Percentiles rank a stretch among this genome's conserved stretches.
Conservation (phyloP, 1,140 invertebrate species). For the Brachionus angularis region DNA sequence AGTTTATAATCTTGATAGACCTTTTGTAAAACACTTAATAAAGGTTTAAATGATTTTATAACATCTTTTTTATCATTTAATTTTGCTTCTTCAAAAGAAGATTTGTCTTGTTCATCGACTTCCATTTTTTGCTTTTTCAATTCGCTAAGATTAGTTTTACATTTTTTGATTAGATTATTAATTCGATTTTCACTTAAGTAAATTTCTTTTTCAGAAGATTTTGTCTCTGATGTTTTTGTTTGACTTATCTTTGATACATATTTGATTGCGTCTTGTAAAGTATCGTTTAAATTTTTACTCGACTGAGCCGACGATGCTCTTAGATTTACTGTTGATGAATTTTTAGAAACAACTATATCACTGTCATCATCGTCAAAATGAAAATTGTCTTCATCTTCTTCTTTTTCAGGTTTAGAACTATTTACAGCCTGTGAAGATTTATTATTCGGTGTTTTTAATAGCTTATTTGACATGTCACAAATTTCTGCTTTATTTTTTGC, state of each 20-base stretch:
- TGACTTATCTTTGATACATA: background rate
- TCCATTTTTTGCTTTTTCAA: constrained; percentile 7
- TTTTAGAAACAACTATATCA: constrained; percentile 42
- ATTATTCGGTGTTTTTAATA: constrained; percentile 52
- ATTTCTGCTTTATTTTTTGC: constrained; percentile 76
- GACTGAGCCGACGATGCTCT: constrained; percentile 17
- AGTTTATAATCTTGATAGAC: constrained; percentile 2
- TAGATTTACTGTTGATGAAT: constrained; percentile 5
- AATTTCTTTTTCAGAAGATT: background rate
- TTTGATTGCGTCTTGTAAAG: constrained; percentile 22
- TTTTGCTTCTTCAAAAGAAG: too few relatives aligned
- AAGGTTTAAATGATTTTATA: constrained; percentile 44
- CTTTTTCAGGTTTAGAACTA: constrained; percentile 59
- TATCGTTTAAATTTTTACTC: background rate
- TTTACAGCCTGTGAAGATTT: constrained; percentile 13
- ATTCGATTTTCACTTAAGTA: constrained; percentile 18
- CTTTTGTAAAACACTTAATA: background rate
- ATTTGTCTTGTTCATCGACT: constrained; percentile 45
- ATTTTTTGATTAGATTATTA: background rate
- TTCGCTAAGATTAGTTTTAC: constrained; percentile 6
- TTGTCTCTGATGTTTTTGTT: background rate
- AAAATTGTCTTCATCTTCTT: constrained; percentile 63
- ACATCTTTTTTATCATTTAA: constrained; percentile 47
- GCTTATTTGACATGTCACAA: constrained; percentile 72
- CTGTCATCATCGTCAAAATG: constrained; percentile 42